Evolutionary conservation across 1,140 invertebrate genomes (phyloP), one percentile per base, ranked within the genome.

Genomic region (Asobara japonica): DNA sequence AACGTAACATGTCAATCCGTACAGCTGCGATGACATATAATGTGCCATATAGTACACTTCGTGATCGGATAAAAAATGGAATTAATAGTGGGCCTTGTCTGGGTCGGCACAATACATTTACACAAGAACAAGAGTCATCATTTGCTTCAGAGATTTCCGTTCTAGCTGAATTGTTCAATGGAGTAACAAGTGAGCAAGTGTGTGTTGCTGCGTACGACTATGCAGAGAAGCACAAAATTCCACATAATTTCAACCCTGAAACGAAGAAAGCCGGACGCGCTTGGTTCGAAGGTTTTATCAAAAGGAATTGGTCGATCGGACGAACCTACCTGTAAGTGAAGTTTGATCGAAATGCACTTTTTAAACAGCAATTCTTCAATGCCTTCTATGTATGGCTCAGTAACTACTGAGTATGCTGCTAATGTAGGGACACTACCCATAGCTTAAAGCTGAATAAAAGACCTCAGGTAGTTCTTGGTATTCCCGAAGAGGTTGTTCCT

Each of bases 221-320:
- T 51, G 76, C 80, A 7, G 77, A 77, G 67, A 76, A 64, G 65
- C 78, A 79, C 62, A 20, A 70, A 13, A 67, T 79, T 11, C 22
- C 27, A 7, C 75, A 79, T 66, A 56, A 18, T 11, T 78, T 74
- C 64, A 38, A 65, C 20, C 71, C 72, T 45, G 71, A 66, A 71
- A 73, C 60, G 18, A 16, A 16, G n/a, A 16, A 4, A 45, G 72
- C 75, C 61, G 77, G 76, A 56, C 72, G 71, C 72, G 78, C 76
- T 74, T 82, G 79, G 76, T 20, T 81, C 18, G 36, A 56, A 22
- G 30, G 62, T 2, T 87, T 85, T 74, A 64, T 83, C 45, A 80
- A 77, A 51, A 60, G 82, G 60, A 66, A 45, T 45, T n/a, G n/a
- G n/a, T n/a, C n/a, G n/a, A n/a, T n/a, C n/a, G n/a, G n/a, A n/a